Evolutionary conservation across 2,888 invertebrate genomes (phyloP).

Genomic region (Hemistola chrysoprasaria): DNA sequence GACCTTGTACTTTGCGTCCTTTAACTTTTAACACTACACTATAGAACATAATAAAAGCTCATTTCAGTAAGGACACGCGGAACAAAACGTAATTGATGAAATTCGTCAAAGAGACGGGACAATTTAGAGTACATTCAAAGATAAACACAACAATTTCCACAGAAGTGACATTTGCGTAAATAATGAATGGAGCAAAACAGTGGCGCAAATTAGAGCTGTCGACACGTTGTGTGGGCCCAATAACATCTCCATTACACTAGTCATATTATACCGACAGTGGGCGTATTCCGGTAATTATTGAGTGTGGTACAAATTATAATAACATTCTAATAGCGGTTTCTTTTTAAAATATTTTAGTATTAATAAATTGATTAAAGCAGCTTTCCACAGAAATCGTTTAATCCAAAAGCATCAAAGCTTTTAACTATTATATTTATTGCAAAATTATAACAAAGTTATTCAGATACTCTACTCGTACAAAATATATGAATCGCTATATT

Average conservation of each 20-base stretch:
- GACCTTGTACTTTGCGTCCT: too few relatives aligned
- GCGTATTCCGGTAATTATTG: slow-evolving; percentile 32
- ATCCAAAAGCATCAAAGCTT: too few relatives aligned
- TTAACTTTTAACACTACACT: slow-evolving; percentile 25
- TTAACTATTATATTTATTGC: too few relatives aligned
- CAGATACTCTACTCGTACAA: too few relatives aligned
- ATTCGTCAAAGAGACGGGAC: slow-evolving; percentile 8
- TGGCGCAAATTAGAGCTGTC: slow-evolving; percentile 31
- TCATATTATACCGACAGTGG: slow-evolving; percentile 19
- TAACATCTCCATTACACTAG: slow-evolving; percentile 30
- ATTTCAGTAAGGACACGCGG: slow-evolving; percentile 1
- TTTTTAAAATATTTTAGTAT: too few relatives aligned
- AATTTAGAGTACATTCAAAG: slow-evolving; percentile 17
- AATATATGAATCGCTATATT: too few relatives aligned
- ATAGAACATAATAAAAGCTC: background rate
- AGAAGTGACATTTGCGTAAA: slow-evolving; percentile 31
- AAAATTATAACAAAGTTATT: too few relatives aligned
- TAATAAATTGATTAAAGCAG: too few relatives aligned
- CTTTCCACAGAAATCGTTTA: too few relatives aligned
- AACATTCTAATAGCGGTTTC: background rate
- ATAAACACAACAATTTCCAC: slow-evolving; percentile 12
- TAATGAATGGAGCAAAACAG: slow-evolving; percentile 36
- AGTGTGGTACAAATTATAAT: slow-evolving; percentile 6
- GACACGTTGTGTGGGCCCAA: slow-evolving; percentile 26
- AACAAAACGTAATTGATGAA: background rate